Conservation (phyloP, 2,888 invertebrate species). For the Thysanoteuthis rhombus region DNA sequence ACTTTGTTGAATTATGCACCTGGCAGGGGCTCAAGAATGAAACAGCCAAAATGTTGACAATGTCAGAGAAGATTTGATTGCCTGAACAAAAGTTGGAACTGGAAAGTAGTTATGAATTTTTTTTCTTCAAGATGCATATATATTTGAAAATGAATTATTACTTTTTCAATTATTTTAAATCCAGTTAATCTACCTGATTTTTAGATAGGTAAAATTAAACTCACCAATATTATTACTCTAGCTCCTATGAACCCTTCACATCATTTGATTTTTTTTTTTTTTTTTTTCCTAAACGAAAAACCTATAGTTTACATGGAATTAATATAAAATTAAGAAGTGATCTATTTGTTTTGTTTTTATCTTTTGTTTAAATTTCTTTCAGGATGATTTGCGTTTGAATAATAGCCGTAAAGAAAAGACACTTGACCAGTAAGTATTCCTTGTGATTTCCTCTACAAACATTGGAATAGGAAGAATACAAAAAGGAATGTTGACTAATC, state of each 20-base stretch:
- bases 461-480: neutral
- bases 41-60: no score
- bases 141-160: no score
- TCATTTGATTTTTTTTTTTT: neutral
- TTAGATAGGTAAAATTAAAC: neutral
- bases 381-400: neutral
- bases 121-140: no score
- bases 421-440: neutral
- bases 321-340: neutral
- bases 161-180: neutral
- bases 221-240: neutral
- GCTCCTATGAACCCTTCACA: neutral
- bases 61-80: no score
- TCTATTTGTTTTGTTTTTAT: neutral
- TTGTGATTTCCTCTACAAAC: neutral
- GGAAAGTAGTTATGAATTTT: no score
- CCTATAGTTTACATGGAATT: neutral
- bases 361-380: neutral
- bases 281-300: neutral
- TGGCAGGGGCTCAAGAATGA: no score
- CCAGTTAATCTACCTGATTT: neutral
- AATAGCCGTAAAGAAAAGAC: neutral
- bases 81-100: no score
- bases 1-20: no score
- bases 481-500: neutral